These are phyloP conservation scores for Champsocephalus esox DNA, from an alignment of 2,797 vertebrate species.

Conservation along the genomic window DNA sequence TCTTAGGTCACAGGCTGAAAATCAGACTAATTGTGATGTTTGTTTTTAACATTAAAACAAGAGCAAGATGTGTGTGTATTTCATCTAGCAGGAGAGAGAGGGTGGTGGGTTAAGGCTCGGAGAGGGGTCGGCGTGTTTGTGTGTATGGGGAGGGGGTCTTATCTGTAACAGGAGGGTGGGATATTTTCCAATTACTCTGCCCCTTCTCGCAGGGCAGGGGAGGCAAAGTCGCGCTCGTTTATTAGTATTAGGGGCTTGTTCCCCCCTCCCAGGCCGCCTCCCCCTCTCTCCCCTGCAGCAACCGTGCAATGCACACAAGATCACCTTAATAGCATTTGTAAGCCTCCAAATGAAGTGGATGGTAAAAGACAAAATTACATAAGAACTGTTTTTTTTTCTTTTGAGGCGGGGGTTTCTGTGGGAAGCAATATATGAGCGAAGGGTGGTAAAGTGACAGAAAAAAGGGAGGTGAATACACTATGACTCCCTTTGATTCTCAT, in stretches of 20 bases:
- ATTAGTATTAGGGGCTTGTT: slow-evolving; percentile 77
- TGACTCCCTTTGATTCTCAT: slow-evolving; percentile 59
- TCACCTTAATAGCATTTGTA: slow-evolving; percentile 72
- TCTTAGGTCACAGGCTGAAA: slow-evolving; percentile 4
- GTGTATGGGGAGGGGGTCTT: slow-evolving; percentile 8
- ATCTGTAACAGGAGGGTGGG: slow-evolving; percentile 66
- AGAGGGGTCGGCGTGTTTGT: neutral
- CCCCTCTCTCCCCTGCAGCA: slow-evolving; percentile 42
- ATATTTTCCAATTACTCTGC: slow-evolving; percentile 85
- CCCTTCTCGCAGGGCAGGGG: slow-evolving; percentile 72
- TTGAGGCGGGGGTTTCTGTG: slow-evolving; percentile 13
- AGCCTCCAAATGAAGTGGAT: slow-evolving; percentile 71
- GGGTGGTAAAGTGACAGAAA: slow-evolving; percentile 39
- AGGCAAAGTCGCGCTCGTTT: slow-evolving; percentile 76
- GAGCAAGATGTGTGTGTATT: slow-evolving; percentile 46
- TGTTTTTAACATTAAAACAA: slow-evolving; percentile 42
- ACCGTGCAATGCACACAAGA: slow-evolving; percentile 51
- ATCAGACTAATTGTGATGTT: slow-evolving; percentile 57
- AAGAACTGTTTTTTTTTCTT: slow-evolving; percentile 30
- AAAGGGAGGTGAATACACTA: slow-evolving; percentile 28
- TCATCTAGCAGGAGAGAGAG: slow-evolving; percentile 43
- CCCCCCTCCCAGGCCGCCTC: slow-evolving; percentile 20
- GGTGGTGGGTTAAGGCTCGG: slow-evolving; percentile 18
- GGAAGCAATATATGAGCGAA: slow-evolving; percentile 17
- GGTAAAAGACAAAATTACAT: slow-evolving; percentile 63